Base-by-base conservation (phyloP, 2,797 vertebrate species). In the Champsocephalus esox region DNA sequence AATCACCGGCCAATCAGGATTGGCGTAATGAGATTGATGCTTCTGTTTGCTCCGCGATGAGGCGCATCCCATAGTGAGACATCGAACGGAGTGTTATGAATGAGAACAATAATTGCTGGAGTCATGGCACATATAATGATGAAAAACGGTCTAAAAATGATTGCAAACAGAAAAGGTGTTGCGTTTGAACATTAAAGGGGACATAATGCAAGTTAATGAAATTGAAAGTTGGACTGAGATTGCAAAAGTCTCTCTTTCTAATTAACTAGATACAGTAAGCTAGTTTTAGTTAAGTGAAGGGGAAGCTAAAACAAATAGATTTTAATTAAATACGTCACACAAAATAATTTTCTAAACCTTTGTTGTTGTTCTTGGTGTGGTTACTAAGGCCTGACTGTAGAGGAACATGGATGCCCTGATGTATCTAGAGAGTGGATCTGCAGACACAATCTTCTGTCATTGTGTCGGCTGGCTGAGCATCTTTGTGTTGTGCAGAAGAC, bases 331-430 rank as follows among this genome's bases (percentile, higher is more conserved):
- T 75, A 58, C 77, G 57, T 85, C 56, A 75, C 21, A 55, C 44
- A 79, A 84, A 84, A 72, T 75, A 77, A 77, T 67, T 45, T 64
- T 83, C 80, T 68, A 90, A 84, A 87, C 65, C 59, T 77, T 83
- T 77, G 17, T 54, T 79, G 11, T 73, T 81, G 70, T 65, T 78
- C 56, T 84, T 6, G 3, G 56, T 75, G 58, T 90, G 86, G 79
- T 83, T 79, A 84, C 83, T 87, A 83, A 92, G 84, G 82, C 87
- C 81, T 83, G 88, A 56, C 83, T 74, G 84, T 75, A 80, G 74
- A 88, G 73, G 70, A 81, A 73, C 62, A 70, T 59, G 69, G 70
- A 86, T 71, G 85, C 75, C 88, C 91, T 92, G 91, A 91, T 86
- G 77, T 73, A 73, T 77, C 67, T 79, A 44, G 70, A 76, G 83